Evolutionary conservation across 2,888 invertebrate genomes (phyloP).

Genomic region (Dasysyrphus tricinctus): DNA sequence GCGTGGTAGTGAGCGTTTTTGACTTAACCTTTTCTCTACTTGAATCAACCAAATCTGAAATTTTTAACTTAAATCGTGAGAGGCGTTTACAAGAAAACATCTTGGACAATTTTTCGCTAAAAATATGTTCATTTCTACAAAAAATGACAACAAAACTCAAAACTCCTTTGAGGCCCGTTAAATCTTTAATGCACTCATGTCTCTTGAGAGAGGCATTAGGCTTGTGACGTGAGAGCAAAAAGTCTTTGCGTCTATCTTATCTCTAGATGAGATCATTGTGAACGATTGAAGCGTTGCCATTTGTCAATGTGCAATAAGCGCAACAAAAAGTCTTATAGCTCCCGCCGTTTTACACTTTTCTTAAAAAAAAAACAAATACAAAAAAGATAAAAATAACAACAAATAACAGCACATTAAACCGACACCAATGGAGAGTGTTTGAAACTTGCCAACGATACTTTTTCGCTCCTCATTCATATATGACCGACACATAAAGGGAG

Average conservation of each 20-base stretch:
- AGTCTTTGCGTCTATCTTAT: conserved; percentile 63
- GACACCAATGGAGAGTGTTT: conserved; percentile 68
- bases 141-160: too few species aligned
- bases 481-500: conserved; percentile 76
- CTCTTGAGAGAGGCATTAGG: not conserved
- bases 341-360: conserved; percentile 64
- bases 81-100: too few species aligned
- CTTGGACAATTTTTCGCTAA: too few species aligned
- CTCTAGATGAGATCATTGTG: conserved; percentile 64
- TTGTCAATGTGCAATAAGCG: conserved; percentile 71
- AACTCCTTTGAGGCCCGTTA: not conserved
- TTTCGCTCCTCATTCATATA: conserved; percentile 74
- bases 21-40: too few species aligned
- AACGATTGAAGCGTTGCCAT: conserved; percentile 74
- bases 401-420: conserved; percentile 41
- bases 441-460: conserved; percentile 46
- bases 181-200: not conserved
- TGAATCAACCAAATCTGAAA: too few species aligned
- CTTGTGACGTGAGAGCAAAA: conserved; percentile 11
- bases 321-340: conserved; percentile 55
- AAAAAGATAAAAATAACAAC: conserved; percentile 18
- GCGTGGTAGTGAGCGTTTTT: too few species aligned
- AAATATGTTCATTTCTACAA: too few species aligned
- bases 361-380: conserved; percentile 13
- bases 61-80: too few species aligned